Conservation (phyloP, 2,797 vertebrate genomes). For the Limosa lapponica region DNA sequence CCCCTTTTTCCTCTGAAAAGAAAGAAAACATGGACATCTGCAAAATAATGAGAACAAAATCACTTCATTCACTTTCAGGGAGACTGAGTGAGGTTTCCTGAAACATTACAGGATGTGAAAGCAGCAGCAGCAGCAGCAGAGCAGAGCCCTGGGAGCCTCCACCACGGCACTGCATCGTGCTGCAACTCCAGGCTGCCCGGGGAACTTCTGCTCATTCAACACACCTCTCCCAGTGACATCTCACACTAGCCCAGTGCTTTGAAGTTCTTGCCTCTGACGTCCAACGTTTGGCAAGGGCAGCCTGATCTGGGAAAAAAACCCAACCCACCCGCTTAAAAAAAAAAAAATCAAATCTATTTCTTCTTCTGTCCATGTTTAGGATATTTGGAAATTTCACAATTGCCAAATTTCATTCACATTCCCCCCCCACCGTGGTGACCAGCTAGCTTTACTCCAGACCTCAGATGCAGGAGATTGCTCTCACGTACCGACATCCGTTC, state of each 20-base stretch:
- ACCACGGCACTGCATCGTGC: not conserved
- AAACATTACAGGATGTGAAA: constrained; percentile 31
- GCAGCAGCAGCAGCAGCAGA: not conserved
- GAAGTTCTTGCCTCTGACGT: constrained; percentile 16
- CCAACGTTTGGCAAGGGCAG: not conserved
- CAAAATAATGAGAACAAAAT: not conserved
- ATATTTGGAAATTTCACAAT: constrained; percentile 37
- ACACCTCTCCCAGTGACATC: not conserved
- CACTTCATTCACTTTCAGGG: constrained; percentile 2
- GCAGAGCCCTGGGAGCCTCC: not conserved
- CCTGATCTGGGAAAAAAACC: not conserved
- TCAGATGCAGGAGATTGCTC: not conserved
- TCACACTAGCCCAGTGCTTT: not conserved
- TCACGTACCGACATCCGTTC: not conserved
- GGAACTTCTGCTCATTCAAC: not conserved
- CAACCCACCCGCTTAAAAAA: not conserved
- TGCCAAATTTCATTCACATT: constrained; percentile 17
- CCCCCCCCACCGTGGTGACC: not conserved
- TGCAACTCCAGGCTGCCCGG: not conserved
- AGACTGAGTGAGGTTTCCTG: not conserved
- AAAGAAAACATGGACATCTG: not conserved
- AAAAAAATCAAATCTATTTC: not conserved
- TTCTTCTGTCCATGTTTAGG: not conserved
- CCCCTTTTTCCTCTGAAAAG: not conserved
- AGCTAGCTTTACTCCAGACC: not conserved